Evolutionary conservation across 35 echinoderm and acorn worm genomes (phyloP).

Genomic region (Lytechinus variegatus): DNA sequence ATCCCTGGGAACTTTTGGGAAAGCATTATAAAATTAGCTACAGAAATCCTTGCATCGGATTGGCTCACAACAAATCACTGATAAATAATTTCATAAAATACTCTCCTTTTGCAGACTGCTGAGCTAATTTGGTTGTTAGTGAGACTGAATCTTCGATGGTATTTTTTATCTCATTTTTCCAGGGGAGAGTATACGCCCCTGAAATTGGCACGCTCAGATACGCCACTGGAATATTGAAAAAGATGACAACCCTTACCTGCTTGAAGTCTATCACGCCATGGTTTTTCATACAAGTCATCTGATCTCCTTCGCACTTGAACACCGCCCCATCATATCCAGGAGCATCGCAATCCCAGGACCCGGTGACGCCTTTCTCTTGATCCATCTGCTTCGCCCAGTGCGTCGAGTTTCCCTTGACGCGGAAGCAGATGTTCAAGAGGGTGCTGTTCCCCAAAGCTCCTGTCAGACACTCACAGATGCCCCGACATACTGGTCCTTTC

Average conservation of each 20-base stretch:
- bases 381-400: conserved; percentile 39
- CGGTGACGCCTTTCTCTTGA: neutral
- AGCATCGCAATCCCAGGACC: neutral
- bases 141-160: too few relatives aligned
- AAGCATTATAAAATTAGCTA: too few relatives aligned
- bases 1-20: too few relatives aligned
- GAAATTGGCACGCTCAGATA: too few relatives aligned
- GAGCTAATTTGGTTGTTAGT: too few relatives aligned
- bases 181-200: too few relatives aligned
- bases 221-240: neutral
- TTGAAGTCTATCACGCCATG: neutral
- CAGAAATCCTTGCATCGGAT: too few relatives aligned
- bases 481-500: neutral
- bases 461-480: conserved; percentile 15
- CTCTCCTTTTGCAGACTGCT: too few relatives aligned
- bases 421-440: neutral
- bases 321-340: neutral
- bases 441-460: conserved; percentile 2
- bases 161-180: too few relatives aligned
- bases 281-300: neutral
- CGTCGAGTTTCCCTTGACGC: conserved; percentile 32
- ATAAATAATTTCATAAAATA: too few relatives aligned
- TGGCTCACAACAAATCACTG: too few relatives aligned
- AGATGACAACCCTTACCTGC: neutral
- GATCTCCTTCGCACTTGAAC: neutral